Percentiles rank a stretch among this genome's conserved stretches.
Evolutionary conservation across 2,888 invertebrate species (phyloP).

Genomic region (Caprella mutica): DNA sequence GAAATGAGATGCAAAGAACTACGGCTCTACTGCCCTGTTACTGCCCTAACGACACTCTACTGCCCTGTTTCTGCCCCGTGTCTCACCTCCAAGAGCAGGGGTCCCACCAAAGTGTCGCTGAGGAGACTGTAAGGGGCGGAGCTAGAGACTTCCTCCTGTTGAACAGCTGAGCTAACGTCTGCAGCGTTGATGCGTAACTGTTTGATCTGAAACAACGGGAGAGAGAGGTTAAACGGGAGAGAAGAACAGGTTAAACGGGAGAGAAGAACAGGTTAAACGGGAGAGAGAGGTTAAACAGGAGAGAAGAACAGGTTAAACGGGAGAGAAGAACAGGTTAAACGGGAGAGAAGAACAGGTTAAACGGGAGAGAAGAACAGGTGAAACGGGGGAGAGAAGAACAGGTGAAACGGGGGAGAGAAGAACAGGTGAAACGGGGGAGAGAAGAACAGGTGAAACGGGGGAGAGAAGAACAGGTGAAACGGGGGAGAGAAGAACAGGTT

Average conservation of each 20-base stretch:
- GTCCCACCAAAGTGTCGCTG: slow-evolving; percentile 58
- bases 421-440: not conserved
- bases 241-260: not conserved
- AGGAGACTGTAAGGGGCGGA: slow-evolving; percentile 63
- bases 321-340: not conserved
- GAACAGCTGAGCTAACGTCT: slow-evolving; percentile 59
- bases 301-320: not conserved
- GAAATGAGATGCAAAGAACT: too few relatives aligned
- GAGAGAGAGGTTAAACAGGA: not conserved
- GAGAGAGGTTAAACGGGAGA: not conserved
- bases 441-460: not conserved
- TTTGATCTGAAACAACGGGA: slow-evolving; percentile 51
- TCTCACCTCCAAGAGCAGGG: slow-evolving; percentile 57
- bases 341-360: not conserved
- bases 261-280: not conserved
- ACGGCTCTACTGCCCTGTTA: too few relatives aligned
- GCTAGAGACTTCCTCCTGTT: slow-evolving; percentile 90
- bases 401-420: not conserved
- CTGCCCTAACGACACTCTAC: too few relatives aligned
- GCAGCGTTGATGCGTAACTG: slow-evolving; percentile 49
- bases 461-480: not conserved
- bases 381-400: not conserved
- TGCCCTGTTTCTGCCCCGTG: too few relatives aligned
- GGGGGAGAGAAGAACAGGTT: not conserved
- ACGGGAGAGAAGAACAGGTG: not conserved